Percentiles rank a stretch among this genome's conserved stretches.
Evolutionary conservation across 2,888 invertebrate genomes (phyloP).

Genomic region (Euclidia mi): DNA sequence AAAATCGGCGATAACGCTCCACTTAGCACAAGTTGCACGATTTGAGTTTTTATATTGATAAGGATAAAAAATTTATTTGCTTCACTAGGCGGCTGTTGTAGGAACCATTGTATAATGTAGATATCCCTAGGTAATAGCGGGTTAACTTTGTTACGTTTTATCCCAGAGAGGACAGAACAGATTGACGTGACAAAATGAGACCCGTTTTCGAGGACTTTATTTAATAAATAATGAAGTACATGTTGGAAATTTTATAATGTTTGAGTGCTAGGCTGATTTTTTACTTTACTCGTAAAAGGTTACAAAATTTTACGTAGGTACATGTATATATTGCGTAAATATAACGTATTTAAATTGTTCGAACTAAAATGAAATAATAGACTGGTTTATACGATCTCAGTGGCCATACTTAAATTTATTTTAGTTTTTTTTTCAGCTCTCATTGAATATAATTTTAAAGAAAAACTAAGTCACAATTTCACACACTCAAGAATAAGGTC

Average conservation of each 20-base stretch:
- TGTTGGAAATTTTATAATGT: constrained; percentile 6
- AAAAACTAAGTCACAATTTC: too few species aligned
- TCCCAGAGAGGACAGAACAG: constrained; percentile 40
- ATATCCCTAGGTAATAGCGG: constrained; percentile 27
- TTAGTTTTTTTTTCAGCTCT: too few species aligned
- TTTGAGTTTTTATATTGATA: constrained; percentile 24
- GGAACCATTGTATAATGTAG: constrained; percentile 24
- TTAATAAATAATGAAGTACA: constrained; percentile 54
- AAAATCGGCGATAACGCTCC: constrained; percentile 21
- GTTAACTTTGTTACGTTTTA: constrained; percentile 48
- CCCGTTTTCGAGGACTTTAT: constrained; percentile 39
- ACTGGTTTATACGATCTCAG: too few species aligned
- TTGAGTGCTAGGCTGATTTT: too few species aligned
- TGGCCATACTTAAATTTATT: too few species aligned
- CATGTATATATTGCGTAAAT: too few species aligned
- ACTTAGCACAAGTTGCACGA: constrained; percentile 12
- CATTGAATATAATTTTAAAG: too few species aligned
- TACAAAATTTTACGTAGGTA: too few species aligned
- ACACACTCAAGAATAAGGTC: too few species aligned
- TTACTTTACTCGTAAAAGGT: too few species aligned
- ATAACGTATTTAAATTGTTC: too few species aligned
- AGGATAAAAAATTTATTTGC: constrained; percentile 21
- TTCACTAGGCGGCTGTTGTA: constrained; percentile 11
- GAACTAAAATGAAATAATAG: too few species aligned
- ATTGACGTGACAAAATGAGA: constrained; percentile 56